Conservation (phyloP, 2,888 invertebrate species). For the Drosophila sordidula region DNA sequence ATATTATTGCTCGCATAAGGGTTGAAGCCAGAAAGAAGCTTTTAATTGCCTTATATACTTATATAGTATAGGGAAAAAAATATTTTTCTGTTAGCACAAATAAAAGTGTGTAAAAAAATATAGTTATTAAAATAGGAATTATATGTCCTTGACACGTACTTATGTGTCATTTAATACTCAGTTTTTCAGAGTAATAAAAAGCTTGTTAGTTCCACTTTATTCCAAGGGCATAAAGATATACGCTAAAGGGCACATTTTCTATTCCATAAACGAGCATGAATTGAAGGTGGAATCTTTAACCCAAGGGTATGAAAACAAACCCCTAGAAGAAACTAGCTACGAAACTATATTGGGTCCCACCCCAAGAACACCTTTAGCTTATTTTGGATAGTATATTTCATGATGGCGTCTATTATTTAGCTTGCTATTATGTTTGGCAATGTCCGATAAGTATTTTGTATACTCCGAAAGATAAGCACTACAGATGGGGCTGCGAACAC, state of each 20-base stretch:
- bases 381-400: constrained; percentile 4
- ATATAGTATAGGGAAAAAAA: no score
- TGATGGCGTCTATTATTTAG: constrained; percentile 3
- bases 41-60: no score
- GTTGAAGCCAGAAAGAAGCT: no score
- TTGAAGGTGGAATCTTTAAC: no score
- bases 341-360: constrained; percentile 9
- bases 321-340: background rate
- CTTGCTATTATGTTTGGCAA: constrained; percentile 26
- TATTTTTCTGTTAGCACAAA: no score
- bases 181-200: no score
- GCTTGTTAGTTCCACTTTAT: no score
- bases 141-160: no score
- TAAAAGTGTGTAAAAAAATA: no score
- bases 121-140: no score
- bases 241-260: constrained; percentile 10
- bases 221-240: background rate
- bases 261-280: background rate
- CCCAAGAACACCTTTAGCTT: constrained; percentile 8
- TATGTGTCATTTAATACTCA: no score
- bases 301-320: background rate
- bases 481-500: constrained; percentile 1
- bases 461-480: constrained; percentile 46
- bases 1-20: no score
- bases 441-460: constrained; percentile 51